Conservation (phyloP, 2,888 invertebrate species). For the Drosophila nigritarsus region DNA sequence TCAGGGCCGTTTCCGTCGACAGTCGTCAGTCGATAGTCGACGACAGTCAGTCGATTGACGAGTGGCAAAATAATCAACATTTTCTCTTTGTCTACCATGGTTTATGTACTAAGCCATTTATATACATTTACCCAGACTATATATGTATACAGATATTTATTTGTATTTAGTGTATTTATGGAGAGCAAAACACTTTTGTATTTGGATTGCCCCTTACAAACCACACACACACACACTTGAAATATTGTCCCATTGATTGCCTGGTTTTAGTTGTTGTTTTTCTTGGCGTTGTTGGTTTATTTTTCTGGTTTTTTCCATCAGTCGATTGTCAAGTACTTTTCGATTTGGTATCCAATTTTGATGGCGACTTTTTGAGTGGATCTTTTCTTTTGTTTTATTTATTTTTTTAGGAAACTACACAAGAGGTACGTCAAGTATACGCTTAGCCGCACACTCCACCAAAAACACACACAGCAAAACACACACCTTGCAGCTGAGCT, state of each 20-base stretch:
- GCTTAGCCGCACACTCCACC: constrained; percentile 41
- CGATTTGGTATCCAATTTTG: constrained; percentile 64
- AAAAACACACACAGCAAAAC: constrained; percentile 40
- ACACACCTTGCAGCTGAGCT: constrained; percentile 36
- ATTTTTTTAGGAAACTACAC: constrained; percentile 47
- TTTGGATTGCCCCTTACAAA: constrained; percentile 45
- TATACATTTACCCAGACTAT: not conserved
- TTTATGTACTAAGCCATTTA: constrained; percentile 15
- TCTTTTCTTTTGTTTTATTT: constrained; percentile 11
- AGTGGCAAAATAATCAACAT: constrained; percentile 65
- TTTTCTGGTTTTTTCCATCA: constrained; percentile 24
- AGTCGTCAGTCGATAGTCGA: constrained; percentile 1
- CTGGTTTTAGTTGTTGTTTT: constrained; percentile 27
- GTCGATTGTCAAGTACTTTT: constrained; percentile 72
- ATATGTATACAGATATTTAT: constrained; percentile 22
- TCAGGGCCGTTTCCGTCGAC: constrained; percentile 4
- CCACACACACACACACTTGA: constrained; percentile 29
- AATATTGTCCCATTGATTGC: constrained; percentile 50
- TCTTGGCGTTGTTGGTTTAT: constrained; percentile 28
- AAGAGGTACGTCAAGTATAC: constrained; percentile 58
- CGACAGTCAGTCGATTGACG: constrained; percentile 22
- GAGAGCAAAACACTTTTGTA: constrained; percentile 45
- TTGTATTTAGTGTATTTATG: constrained; percentile 35
- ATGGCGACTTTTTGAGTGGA: constrained; percentile 1
- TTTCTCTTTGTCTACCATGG: constrained; percentile 38